Conservation (phyloP, 2,113 vertebrate species). For the Ammodytes dubius region DNA sequence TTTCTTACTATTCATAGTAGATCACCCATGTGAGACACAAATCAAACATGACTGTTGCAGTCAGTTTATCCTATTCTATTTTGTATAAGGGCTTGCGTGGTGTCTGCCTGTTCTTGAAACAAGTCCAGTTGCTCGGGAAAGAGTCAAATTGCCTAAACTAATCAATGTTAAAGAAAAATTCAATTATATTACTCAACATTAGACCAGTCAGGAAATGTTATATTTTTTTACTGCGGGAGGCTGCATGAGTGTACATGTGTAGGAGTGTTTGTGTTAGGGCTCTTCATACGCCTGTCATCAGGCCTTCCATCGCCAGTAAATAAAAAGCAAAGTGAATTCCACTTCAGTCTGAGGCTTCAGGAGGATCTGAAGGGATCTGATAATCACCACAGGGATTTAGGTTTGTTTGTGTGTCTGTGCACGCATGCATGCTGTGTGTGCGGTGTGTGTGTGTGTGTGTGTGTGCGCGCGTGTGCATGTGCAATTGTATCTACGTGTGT, state of each 20-base stretch:
- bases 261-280: not conserved
- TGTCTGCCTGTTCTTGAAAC: not conserved
- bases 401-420: slow-evolving; percentile 28
- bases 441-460: slow-evolving; percentile 30
- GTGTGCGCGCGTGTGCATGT: not conserved
- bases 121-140: not conserved
- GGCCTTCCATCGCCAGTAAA: slow-evolving; percentile 91
- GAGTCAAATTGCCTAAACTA: not conserved
- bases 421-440: not conserved
- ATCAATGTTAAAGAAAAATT: not conserved
- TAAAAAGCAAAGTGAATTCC: slow-evolving; percentile 95
- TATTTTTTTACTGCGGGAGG: not conserved
- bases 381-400: slow-evolving; percentile 92
- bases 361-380: slow-evolving; percentile 95
- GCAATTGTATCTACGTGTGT: not conserved
- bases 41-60: not conserved
- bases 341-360: slow-evolving; percentile 95
- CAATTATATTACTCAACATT: not conserved
- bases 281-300: not conserved
- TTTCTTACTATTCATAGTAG: slow-evolving; percentile 3
- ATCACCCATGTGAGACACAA: not conserved
- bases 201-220: not conserved
- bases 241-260: not conserved
- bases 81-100: not conserved
- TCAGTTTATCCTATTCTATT: no score